Conservation (phyloP, 1,140 invertebrate species). For the Carcinoscorpius rotundicauda region DNA sequence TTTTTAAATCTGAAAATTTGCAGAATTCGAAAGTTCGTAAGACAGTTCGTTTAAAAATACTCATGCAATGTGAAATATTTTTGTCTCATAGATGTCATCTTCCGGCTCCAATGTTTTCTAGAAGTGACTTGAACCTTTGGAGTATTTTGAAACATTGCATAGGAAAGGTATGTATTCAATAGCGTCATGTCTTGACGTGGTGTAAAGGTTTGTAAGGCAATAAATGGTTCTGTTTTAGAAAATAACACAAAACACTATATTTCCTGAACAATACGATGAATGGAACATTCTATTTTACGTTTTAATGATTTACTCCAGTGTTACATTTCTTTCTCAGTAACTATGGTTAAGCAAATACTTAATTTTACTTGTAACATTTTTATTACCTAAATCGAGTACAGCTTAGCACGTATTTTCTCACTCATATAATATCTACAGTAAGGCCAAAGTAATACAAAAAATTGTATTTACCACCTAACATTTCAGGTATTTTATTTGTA, state of each 20-base stretch:
- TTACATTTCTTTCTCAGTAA: background rate
- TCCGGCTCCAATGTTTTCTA: slow-evolving; percentile 70
- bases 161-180: slow-evolving; percentile 46
- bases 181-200: background rate
- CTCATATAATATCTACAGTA: background rate
- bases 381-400: background rate
- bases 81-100: slow-evolving; percentile 48
- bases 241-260: too few relatives aligned
- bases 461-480: background rate
- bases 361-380: too few relatives aligned
- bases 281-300: too few relatives aligned
- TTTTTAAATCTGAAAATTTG: too few relatives aligned
- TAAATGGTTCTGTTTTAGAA: too few relatives aligned
- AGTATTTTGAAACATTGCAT: slow-evolving; percentile 86
- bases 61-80: background rate
- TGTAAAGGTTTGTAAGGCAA: background rate
- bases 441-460: background rate
- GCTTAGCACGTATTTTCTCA: background rate
- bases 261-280: too few relatives aligned
- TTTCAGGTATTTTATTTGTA: background rate
- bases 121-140: slow-evolving; percentile 84
- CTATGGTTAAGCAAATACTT: too few relatives aligned
- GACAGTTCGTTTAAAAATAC: too few relatives aligned
- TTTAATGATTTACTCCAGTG: background rate
- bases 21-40: too few relatives aligned